phyloP scores from a whole-genome alignment of 1,140 invertebrate species.

The Oryctes rhinoceros region DNA sequence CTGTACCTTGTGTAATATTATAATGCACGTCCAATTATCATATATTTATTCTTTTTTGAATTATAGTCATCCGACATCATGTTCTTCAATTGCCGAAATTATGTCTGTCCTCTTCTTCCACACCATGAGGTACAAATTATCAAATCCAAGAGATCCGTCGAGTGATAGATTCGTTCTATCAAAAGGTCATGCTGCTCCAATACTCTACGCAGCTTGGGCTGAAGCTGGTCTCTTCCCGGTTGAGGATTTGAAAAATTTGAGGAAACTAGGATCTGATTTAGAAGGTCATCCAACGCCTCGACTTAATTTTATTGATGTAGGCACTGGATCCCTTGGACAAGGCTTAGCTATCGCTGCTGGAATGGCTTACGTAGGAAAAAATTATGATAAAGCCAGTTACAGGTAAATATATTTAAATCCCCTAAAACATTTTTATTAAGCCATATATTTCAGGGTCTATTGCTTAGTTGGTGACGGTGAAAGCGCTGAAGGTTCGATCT shows the following conservation, averaged over 20 bases:
- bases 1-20: too few species aligned
- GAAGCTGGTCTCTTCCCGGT: slow-evolving; percentile 90
- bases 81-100: slow-evolving; percentile 95
- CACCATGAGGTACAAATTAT: slow-evolving; percentile 90
- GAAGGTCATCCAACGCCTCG: slow-evolving; percentile 97
- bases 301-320: slow-evolving; percentile 95
- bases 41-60: too few species aligned
- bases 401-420: slow-evolving; percentile 67
- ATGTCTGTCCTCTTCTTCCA: slow-evolving; percentile 98
- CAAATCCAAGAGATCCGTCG: slow-evolving; percentile 80
- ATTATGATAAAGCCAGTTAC: slow-evolving; percentile 87
- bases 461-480: slow-evolving; percentile 98
- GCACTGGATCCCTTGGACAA: slow-evolving; percentile 95
- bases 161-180: slow-evolving; percentile 96
- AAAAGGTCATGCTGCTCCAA: slow-evolving; percentile 97
- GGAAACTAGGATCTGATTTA: slow-evolving; percentile 91
- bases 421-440: too few species aligned
- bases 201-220: slow-evolving; percentile 98
- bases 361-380: slow-evolving; percentile 97
- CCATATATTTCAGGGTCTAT: slow-evolving; percentile 69
- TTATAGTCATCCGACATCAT: slow-evolving; percentile 91
- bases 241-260: slow-evolving; percentile 82
- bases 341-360: slow-evolving; percentile 92
- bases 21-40: not conserved
- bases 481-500: slow-evolving; percentile 97